A percentile compares a stretch with the other conserved stretches of the same genome.
These are phyloP conservation scores for Luehdorfia chinensis DNA, from an alignment of 1,140 invertebrate species.

Conservation along the genomic window DNA sequence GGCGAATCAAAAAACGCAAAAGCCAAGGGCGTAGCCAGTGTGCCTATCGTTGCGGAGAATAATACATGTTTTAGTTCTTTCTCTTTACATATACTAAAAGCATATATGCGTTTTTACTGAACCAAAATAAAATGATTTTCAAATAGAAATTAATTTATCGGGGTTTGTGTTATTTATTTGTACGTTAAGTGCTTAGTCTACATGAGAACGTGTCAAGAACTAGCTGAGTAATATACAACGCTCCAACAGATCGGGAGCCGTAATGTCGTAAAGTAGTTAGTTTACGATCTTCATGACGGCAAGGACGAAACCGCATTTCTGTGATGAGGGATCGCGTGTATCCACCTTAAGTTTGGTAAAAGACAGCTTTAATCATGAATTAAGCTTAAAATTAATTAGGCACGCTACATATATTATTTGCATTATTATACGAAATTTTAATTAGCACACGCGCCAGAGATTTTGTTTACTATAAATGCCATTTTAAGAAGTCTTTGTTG, in stretches of 20 bases:
- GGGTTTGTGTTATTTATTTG: slow-evolving; percentile 10
- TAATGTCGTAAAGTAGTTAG: slow-evolving; percentile 26
- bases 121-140: slow-evolving; percentile 1
- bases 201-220: slow-evolving; percentile 14
- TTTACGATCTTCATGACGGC: slow-evolving; percentile 27
- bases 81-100: neutral
- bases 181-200: slow-evolving; percentile 7
- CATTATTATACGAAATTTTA: too few species aligned
- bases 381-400: too few species aligned
- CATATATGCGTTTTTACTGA: neutral
- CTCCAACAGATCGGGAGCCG: slow-evolving; percentile 21
- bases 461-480: too few species aligned
- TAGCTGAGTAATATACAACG: slow-evolving; percentile 16
- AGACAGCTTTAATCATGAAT: too few species aligned
- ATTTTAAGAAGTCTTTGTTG: too few species aligned
- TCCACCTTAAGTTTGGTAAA: too few species aligned
- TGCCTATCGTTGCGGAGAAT: too few species aligned
- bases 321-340: slow-evolving; percentile 20
- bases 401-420: too few species aligned
- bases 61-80: too few species aligned
- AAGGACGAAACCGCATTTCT: slow-evolving; percentile 15
- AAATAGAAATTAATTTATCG: slow-evolving; percentile 4
- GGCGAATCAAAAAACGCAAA: too few species aligned
- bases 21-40: too few species aligned
- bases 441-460: too few species aligned